Evolutionary conservation across 2,888 invertebrate species (phyloP).

Genomic region (Zhuqinia jingwanae): DNA sequence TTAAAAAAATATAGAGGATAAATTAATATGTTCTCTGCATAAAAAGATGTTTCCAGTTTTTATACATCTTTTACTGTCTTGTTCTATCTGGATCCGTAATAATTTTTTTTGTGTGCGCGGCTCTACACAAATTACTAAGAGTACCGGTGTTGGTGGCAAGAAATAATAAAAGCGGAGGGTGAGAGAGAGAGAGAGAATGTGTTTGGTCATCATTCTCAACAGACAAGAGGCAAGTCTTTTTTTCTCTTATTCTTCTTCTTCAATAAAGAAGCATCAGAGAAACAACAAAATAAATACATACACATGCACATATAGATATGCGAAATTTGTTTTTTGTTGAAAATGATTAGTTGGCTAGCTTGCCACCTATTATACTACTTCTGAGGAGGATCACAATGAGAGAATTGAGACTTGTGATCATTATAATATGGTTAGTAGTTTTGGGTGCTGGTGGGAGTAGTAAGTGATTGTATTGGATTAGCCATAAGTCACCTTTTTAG

Average conservation of each 20-base stretch:
- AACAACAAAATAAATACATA: constrained; percentile 7
- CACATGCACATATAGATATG: too few species aligned
- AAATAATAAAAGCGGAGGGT: not conserved
- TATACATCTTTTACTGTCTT: constrained; percentile 22
- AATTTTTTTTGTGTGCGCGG: constrained; percentile 4
- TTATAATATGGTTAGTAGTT: constrained; percentile 24
- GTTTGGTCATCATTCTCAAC: constrained; percentile 15
- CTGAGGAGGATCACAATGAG: constrained; percentile 30
- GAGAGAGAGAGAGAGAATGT: too few species aligned
- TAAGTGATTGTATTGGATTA: constrained; percentile 65
- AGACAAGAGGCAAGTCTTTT: constrained; percentile 21
- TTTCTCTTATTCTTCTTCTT: too few species aligned
- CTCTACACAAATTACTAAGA: not conserved
- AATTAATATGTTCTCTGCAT: not conserved
- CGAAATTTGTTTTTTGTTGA: constrained; percentile 11
- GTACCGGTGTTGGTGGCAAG: constrained; percentile 23
- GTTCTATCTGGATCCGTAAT: constrained; percentile 68
- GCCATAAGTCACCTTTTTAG: constrained; percentile 62
- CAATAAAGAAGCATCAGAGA: constrained; percentile 28
- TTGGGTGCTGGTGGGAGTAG: constrained; percentile 37
- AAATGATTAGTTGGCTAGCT: constrained; percentile 50
- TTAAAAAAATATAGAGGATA: too few species aligned
- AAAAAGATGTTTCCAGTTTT: constrained; percentile 21
- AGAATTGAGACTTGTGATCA: constrained; percentile 31
- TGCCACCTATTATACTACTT: constrained; percentile 15